Base-by-base conservation (phyloP, 2,113 vertebrate species). In the Sitta europaea region DNA sequence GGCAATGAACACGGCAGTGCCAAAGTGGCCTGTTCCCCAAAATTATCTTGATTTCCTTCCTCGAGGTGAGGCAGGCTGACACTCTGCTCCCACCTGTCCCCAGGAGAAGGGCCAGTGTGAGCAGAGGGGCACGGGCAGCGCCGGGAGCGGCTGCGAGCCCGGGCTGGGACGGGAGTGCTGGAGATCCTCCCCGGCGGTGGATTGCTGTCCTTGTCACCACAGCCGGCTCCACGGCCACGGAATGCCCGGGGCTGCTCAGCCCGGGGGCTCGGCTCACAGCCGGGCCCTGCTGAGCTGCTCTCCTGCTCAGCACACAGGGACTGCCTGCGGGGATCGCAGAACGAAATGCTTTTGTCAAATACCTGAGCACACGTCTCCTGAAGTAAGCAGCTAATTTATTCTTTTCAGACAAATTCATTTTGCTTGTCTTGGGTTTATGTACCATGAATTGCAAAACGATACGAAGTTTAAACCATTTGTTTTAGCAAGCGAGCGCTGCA, bases 161-260 rank as follows among this genome's bases (percentile, higher is more conserved):
- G 40, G 40, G 40, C 40, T 40, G 40, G 31, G 61, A 4, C 21
- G 45, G 45, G 21, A n/a, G n/a, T n/a, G n/a, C n/a, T n/a, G n/a
- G n/a, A n/a, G n/a, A n/a, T n/a, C n/a, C n/a, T n/a, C n/a, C n/a
- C n/a, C n/a, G n/a, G n/a, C n/a, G 3, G 47, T 0, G 5, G 27
- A 22, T 7, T 0, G 1, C 12, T n/a, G 38, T 10, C 57, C 5
- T 1, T 23, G 81, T 27, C 48, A 43, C 25, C 22, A 11, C 9
- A 5, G 36, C 61, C 15, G 38, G 14, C 21, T 28, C 47, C 29
- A 5, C 0, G 13, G 70, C 19, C 58, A 31, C 9, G 2, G 1
- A 15, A 6, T 1, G 7, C 67, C 40, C 3, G 0, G 7, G 25
- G 40, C 24, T 14, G 35, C n/a, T 3, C 7, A 35, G 58, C 11